Base-by-base conservation (phyloP, 2,113 vertebrate genomes). In the Neodon shergylaensis region DNA sequence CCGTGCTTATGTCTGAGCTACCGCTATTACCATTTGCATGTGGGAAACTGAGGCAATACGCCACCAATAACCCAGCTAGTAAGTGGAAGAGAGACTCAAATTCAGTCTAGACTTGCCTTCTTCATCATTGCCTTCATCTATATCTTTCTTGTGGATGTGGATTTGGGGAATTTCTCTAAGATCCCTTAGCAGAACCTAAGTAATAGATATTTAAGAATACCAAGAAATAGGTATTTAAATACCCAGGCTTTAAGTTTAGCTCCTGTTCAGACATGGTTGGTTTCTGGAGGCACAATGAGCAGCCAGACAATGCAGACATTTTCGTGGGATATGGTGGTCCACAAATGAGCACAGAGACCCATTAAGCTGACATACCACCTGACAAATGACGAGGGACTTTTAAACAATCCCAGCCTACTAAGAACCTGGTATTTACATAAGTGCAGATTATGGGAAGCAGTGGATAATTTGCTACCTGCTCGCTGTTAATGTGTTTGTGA, bases 291-390 rank as follows among this genome's bases (percentile, higher is more conserved):
- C 19, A 70, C 90, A 97, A 88, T 44, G 95, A 98, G 63, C 95
- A 98, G 78, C 97, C 97, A 98, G 97, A 97, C 95, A 98, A 95
- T 98, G 97, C 96, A 96, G 97, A 97, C 94, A 97, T 97, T 97
- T 98, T 97, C 95, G 93, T 65, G 68, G 96, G 97, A 98, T 97
- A 98, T 19, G 16, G 39, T 87, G 93, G 97, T 95, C 96, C 92
- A 97, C 98, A 98, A 98, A 98, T 12, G 74, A 97, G 97, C 96
- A 61, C 96, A 91, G 54, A 88, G 91, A 96, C 97, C 95, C 95
- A 97, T 98, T 97, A 98, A 98, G 31, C 83, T 98, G 98, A 98
- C 96, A 97, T 94, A 98, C 73, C 52, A 82, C 84, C 98, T 98
- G 79, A 97, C 96, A 98, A 91, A 66, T 98, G 84, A 96, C 94